phyloP scores from a whole-genome alignment of 1,140 invertebrate species.

The Lerema accius region DNA sequence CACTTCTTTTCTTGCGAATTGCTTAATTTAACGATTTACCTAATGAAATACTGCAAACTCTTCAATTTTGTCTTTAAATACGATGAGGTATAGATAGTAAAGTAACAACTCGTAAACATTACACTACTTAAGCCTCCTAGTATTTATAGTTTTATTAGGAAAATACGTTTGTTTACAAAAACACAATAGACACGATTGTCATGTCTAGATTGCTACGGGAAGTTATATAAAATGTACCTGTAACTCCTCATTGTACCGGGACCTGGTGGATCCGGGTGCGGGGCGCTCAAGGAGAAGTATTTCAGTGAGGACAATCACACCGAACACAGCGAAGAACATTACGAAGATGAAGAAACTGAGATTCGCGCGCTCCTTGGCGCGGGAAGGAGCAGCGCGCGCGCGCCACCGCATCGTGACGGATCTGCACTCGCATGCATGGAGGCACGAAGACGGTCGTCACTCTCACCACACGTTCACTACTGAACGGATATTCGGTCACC shows the following conservation, averaged over 20 bases:
- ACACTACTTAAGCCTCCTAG: too few species aligned
- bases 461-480: conserved; percentile 41
- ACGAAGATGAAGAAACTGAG: conserved; percentile 94
- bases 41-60: too few species aligned
- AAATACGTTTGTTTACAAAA: neutral
- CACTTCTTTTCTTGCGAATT: too few species aligned
- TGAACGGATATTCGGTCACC: conserved; percentile 46
- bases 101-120: too few species aligned
- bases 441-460: conserved; percentile 39
- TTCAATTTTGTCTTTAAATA: too few species aligned
- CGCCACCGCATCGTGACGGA: conserved; percentile 68
- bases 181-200: neutral
- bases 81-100: too few species aligned
- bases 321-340: conserved; percentile 94
- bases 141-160: too few species aligned
- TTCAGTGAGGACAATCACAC: conserved; percentile 92
- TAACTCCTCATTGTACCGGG: conserved; percentile 83
- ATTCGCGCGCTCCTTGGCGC: conserved; percentile 89
- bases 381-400: conserved; percentile 62
- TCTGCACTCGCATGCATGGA: conserved; percentile 59
- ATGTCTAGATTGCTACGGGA: too few species aligned
- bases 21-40: too few species aligned
- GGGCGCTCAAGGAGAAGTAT: conserved; percentile 88
- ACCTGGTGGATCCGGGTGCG: conserved; percentile 58
- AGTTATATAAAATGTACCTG: too few species aligned